Conservation (phyloP, 2,797 vertebrate species). For the Chaetodon trifasciatus region DNA sequence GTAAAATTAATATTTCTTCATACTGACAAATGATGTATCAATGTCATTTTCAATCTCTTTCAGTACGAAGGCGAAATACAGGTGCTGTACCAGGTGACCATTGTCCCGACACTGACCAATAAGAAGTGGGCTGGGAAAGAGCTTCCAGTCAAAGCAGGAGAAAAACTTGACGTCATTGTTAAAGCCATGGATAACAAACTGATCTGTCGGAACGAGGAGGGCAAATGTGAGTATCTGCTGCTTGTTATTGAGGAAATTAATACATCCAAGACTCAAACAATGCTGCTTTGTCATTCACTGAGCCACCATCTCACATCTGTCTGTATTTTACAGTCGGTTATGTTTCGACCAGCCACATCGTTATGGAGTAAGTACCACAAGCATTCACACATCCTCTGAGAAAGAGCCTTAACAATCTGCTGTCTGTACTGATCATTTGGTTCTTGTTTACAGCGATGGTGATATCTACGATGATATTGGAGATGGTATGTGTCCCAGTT, state of each 20-base stretch:
- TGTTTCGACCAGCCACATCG: conserved; percentile 86
- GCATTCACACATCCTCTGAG: conserved; percentile 3
- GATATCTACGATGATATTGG: conserved; percentile 96
- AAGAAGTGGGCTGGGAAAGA: conserved; percentile 91
- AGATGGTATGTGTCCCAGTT: conserved; percentile 87
- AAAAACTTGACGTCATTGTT: conserved; percentile 90
- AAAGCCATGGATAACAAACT: conserved; percentile 88
- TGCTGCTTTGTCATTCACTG: background rate
- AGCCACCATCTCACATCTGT: conserved; percentile 6
- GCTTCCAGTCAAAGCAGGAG: conserved; percentile 89
- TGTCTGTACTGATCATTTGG: conserved; percentile 15
- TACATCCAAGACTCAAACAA: background rate
- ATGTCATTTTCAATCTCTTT: conserved; percentile 4
- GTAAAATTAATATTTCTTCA: background rate
- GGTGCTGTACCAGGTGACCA: conserved; percentile 88
- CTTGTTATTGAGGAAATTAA: background rate
- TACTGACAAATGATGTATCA: background rate
- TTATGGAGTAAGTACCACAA: conserved; percentile 88
- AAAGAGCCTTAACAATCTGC: background rate
- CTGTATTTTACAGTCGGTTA: conserved; percentile 90
- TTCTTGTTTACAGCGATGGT: conserved; percentile 84
- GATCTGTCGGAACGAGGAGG: conserved; percentile 93
- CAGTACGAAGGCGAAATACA: conserved; percentile 94
- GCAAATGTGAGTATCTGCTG: conserved; percentile 92
- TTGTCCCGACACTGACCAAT: conserved; percentile 73